Evolutionary conservation across 2,888 invertebrate genomes (phyloP), one percentile per base, ranked within the genome.

Genomic region (Erebia aethiops): DNA sequence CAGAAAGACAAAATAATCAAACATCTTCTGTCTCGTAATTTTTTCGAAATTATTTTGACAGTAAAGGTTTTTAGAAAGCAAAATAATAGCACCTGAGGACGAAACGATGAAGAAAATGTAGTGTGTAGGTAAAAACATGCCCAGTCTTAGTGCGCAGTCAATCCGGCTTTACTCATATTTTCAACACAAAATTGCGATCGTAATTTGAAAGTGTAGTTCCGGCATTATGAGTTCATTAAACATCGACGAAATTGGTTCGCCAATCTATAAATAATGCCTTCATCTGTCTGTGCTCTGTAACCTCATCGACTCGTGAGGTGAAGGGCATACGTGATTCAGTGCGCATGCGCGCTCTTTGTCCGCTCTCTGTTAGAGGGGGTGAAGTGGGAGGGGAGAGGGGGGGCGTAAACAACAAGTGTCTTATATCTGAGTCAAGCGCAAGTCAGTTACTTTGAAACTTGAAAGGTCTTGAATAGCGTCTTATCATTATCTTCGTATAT

Each of bases 301-400:
- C 43, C 60, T 66, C 54, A 26, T 60, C 61, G 43, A 14, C 66
- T 43, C 35, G 41, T 1, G 61, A 56, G 70, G 67, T 71, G 72
- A 72, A 66, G 74, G 75, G 72, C 74, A 66, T 71, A 71, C 74
- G 72, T 72, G 72, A 74, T 71, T 72, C 72, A 74, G 4, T 21
- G 41, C 66, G 69, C 56, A 66, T 66, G 64, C 64, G 57, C 67
- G 7, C 46, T 52, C 69, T 64, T 67, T 67, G 71, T 65, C 56
- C 13, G 26, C 1, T 13, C 14, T 26, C 51, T 43, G 10, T 43
- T 43, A 10, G 43, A 43, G 43, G 43, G 43, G 43, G 43, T 43
- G 14, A 51, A 43, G 14, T 11, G 51, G n/a, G 51, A n/a, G 51
- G 51, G 51, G 51, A 0, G n/a, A 13, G 4, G 13, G 51, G 51